phyloP scores from a whole-genome alignment of 2,797 vertebrate species.

The Siniperca scherzeri region DNA sequence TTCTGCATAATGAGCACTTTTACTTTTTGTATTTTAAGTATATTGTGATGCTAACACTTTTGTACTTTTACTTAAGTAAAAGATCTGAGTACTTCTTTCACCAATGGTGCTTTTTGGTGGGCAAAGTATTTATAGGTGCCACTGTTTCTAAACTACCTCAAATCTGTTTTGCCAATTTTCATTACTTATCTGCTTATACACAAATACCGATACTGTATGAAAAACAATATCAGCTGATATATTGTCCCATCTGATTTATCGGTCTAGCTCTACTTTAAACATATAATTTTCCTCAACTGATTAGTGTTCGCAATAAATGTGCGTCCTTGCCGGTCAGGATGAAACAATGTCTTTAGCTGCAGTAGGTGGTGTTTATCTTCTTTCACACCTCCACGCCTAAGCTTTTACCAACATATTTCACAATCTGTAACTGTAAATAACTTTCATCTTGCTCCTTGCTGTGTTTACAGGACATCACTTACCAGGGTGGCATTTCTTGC shows the following conservation, averaged over 20 bases:
- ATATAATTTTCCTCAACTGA: neutral
- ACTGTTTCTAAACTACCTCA: neutral
- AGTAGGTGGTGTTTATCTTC: neutral
- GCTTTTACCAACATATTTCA: slow-evolving; percentile 21
- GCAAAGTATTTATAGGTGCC: neutral
- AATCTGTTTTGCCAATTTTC: neutral
- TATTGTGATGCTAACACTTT: too few relatives aligned
- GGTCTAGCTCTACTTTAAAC: neutral
- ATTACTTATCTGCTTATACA: neutral
- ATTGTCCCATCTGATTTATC: neutral
- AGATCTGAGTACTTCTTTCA: neutral
- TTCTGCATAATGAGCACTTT: neutral
- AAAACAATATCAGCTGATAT: neutral
- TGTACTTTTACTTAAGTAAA: too few relatives aligned
- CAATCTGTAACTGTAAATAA: slow-evolving; percentile 5
- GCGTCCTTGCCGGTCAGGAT: neutral
- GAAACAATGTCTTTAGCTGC: neutral
- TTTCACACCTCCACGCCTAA: slow-evolving; percentile 50
- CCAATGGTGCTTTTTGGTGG: neutral
- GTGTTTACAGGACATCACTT: slow-evolving; percentile 27
- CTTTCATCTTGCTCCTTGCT: neutral
- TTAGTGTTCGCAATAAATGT: neutral
- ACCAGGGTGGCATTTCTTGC: slow-evolving; percentile 84
- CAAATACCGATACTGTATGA: neutral
- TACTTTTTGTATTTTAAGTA: too few relatives aligned